These are phyloP conservation scores for Rotaria macrura DNA, from an alignment of 2,888 invertebrate species.

Conservation along the genomic window DNA sequence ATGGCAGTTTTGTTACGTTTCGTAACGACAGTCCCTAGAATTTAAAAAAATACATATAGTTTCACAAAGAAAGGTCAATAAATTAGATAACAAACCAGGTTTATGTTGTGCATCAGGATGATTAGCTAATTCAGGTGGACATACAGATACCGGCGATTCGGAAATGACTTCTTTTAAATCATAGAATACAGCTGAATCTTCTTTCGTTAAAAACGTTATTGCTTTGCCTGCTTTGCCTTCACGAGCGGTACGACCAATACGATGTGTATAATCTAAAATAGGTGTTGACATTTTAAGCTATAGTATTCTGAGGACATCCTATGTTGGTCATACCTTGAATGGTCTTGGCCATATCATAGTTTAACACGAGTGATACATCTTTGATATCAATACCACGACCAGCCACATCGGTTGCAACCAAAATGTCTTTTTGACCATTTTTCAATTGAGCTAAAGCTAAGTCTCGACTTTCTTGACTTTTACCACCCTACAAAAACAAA, in stretches of 20 bases:
- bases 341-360: conserved; percentile 98
- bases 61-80: neutral
- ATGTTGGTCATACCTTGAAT: conserved; percentile 76
- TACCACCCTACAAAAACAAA: conserved; percentile 72
- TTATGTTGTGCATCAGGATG: conserved; percentile 97
- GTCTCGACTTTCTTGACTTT: conserved; percentile 97
- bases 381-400: conserved; percentile 99
- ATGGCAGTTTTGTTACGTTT: neutral
- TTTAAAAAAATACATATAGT: neutral
- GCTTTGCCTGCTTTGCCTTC: conserved; percentile 94
- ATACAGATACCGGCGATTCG: conserved; percentile 78
- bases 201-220: conserved; percentile 89
- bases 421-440: conserved; percentile 84
- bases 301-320: too few relatives aligned
- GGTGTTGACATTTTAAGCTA: too few relatives aligned
- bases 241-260: conserved; percentile 96
- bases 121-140: conserved; percentile 88
- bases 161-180: conserved; percentile 79
- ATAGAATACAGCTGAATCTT: conserved; percentile 84
- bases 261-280: conserved; percentile 55
- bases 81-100: conserved; percentile 58
- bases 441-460: conserved; percentile 92
- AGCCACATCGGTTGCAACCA: conserved; percentile 97
- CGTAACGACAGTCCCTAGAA: conserved; percentile 55
- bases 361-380: conserved; percentile 95